Evolutionary conservation across 2,113 vertebrate species (phyloP).

Genomic region (Halichoeres trimaculatus): DNA sequence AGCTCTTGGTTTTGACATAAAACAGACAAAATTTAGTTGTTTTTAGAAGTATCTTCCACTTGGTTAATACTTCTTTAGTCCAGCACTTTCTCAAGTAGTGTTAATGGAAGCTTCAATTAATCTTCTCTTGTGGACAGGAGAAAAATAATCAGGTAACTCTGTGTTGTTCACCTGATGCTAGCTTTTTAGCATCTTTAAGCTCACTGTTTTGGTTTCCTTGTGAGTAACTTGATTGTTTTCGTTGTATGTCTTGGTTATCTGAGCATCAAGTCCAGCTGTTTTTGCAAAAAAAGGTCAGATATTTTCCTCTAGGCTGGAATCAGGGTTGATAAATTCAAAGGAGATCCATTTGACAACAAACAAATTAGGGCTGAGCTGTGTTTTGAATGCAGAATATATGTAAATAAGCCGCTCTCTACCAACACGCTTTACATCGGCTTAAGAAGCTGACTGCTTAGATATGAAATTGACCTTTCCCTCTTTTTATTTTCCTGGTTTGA

Average conservation of each 20-base stretch:
- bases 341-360: background rate
- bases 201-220: too few species aligned
- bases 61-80: too few species aligned
- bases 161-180: too few species aligned
- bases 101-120: too few species aligned
- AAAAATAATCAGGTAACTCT: too few species aligned
- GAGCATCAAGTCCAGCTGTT: background rate
- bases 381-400: background rate
- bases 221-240: background rate
- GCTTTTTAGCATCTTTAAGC: too few species aligned
- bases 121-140: too few species aligned
- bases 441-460: background rate
- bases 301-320: background rate
- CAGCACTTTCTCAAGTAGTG: too few species aligned
- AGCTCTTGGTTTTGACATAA: too few species aligned
- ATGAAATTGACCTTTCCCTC: background rate
- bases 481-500: background rate
- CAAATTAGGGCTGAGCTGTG: background rate
- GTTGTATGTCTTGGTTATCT: background rate
- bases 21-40: too few species aligned
- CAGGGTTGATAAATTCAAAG: background rate
- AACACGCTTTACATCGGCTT: background rate
- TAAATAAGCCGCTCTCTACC: background rate
- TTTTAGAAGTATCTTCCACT: too few species aligned
- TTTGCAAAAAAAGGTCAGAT: background rate